Evolutionary conservation across 1,140 invertebrate species (phyloP), one percentile per base, ranked within the genome.

Genomic region (Aricia agestis): DNA sequence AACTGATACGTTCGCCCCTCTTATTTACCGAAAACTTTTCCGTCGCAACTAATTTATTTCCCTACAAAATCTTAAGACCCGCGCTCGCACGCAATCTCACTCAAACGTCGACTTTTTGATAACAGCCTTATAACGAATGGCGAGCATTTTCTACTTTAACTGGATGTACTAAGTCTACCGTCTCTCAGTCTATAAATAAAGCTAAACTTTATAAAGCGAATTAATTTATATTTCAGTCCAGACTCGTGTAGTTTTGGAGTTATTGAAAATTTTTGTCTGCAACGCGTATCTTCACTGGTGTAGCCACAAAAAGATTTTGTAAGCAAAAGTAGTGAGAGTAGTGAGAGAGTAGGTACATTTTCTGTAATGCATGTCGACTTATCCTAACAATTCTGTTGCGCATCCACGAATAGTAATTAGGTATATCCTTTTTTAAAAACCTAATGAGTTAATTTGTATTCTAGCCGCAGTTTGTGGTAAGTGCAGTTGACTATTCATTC

Each of bases 11-110:
- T 63, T 63, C 18, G 10, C 59, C 59, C 75, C 78, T 83, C 72
- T 77, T 86, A 85, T 87, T 87, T 86, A 86, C 81, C 83, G 76
- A 85, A 86, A 87, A 87, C 74, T 84, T 86, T 87, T 82, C 78
- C 85, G 81, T 85, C 82, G 79, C 76, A 79, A 77, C 77, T 87
- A 85, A 87, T 87, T 87, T 87, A 87, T 83, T 85, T 87, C 79
- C 78, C 81, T 72, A 81, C 80, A 82, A 85, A 87, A 87, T 87
- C 85, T 87, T 85, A 83, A 80, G 75, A 76, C 80, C 74, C 78
- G 81, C 73, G 76, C 80, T 78, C 71, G 79, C 85, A 87, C 85
- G 85, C 85, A 77, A 87, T 81, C 79, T 78, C 80, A 84, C 71
- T 85, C 78, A 83, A 87, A 87, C 77, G 82, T 85, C 82, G 79